Evolutionary conservation across 2,888 invertebrate species (phyloP).

Genomic region (Chrysodeixis includens): DNA sequence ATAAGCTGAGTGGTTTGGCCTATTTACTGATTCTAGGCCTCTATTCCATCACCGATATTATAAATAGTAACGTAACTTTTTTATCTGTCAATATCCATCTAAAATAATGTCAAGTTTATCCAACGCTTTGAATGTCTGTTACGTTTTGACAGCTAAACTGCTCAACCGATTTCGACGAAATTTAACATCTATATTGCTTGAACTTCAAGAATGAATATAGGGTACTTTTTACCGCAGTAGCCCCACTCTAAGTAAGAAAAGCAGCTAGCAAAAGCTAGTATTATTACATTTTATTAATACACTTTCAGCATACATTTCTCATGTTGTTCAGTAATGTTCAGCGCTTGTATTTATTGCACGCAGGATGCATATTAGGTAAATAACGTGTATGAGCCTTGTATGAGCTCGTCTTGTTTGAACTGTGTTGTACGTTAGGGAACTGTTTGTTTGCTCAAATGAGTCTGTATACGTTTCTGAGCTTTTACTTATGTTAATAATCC

Average conservation of each 20-base stretch:
- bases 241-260: no score
- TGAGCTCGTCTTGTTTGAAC: conserved; percentile 40
- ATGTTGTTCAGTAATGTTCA: not conserved
- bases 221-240: no score
- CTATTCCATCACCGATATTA: conserved; percentile 62
- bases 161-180: no score
- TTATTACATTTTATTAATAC: no score
- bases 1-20: conserved; percentile 80
- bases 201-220: no score
- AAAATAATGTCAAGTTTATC: no score
- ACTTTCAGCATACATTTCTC: not conserved
- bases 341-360: conserved; percentile 30
- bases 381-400: conserved; percentile 18
- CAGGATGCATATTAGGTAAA: conserved; percentile 33
- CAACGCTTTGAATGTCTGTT: no score
- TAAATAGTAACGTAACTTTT: no score
- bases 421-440: conserved; percentile 36
- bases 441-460: conserved; percentile 44
- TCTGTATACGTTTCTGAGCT: conserved; percentile 28
- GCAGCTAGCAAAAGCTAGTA: no score
- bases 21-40: conserved; percentile 69
- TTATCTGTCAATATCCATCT: no score
- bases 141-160: no score
- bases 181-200: no score
- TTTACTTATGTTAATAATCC: conserved; percentile 8